Evolutionary conservation across 1,140 invertebrate species (phyloP).

Genomic region (Delia radicum): DNA sequence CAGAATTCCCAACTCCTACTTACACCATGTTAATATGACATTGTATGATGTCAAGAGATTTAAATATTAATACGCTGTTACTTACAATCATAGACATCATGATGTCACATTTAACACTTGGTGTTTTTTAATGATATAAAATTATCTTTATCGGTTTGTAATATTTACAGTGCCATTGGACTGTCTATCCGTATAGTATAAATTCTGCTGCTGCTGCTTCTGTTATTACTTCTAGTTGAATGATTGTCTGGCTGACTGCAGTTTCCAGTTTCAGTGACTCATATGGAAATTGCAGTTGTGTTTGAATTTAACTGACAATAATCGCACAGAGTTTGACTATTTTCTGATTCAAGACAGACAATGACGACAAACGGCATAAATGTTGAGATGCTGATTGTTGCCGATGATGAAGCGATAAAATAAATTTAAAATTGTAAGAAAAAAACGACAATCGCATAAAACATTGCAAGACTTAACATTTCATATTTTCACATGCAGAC

Average conservation of each 20-base stretch:
- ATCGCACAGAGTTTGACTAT: background rate
- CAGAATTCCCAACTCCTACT: no score
- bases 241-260: background rate
- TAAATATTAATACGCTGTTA: background rate
- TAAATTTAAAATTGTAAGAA: background rate
- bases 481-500: background rate
- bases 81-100: background rate
- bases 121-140: background rate
- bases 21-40: no score
- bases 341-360: background rate
- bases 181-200: background rate
- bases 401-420: background rate
- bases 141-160: background rate
- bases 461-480: background rate
- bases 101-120: conserved; percentile 4
- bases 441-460: no score
- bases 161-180: no score
- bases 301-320: background rate
- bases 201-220: background rate
- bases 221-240: background rate
- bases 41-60: no score
- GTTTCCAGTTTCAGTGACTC: background rate
- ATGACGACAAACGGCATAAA: background rate
- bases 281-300: background rate
- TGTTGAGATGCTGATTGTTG: background rate